Base-by-base conservation (phyloP, 1,140 invertebrate genomes). In the Drosophila virilis region DNA sequence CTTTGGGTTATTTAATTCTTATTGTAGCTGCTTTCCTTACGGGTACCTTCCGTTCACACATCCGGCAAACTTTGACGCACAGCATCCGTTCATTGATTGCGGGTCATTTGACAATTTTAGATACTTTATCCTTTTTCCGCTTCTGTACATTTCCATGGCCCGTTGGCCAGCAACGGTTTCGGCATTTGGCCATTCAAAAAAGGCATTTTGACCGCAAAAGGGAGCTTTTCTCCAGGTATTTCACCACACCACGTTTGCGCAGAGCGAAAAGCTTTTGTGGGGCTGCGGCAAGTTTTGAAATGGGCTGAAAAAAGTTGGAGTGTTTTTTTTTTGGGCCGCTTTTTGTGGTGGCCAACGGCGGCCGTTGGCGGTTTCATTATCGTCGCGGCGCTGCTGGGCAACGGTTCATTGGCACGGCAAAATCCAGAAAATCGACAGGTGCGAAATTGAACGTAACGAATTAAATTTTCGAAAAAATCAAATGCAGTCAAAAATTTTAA, bases 381-480 rank as follows among this genome's bases (percentile, higher is more conserved):
- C 83, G 74, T 75, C 81, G 86, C 73, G 83, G 68, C 84, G 73
- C 77, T 88, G 84, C 62, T 83, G 76, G 68, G 52, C 74, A 74
- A 71, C 80, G 83, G 84, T 89, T 89, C 46, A 69, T 72, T 67
- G 42, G 38, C 61, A 69, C 45, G 72, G 51, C 60, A 10, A 17
- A 46, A 64, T 52, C 22, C 57, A 33, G 10, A 46, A 54, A 57
- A 84, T 32, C 62, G 57, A 68, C 64, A 62, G 71, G 65, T 74
- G 46, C 57, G 59, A 60, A 60, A 38, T 51, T 38, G 40, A 69
- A 64, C 57, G 32, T 50, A 69, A 78, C 52, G 58, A 46, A 33
- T 58, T 15, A 12, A 54, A 37, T 42, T 46, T 54, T 64, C 45
- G 17, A 74, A 68, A 62, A 58, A 28, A 22, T 40, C 28, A 54